Evolutionary conservation across 2,888 invertebrate species (phyloP), one percentile per base, ranked within the genome.

Genomic region (Penaeus monodon): DNA sequence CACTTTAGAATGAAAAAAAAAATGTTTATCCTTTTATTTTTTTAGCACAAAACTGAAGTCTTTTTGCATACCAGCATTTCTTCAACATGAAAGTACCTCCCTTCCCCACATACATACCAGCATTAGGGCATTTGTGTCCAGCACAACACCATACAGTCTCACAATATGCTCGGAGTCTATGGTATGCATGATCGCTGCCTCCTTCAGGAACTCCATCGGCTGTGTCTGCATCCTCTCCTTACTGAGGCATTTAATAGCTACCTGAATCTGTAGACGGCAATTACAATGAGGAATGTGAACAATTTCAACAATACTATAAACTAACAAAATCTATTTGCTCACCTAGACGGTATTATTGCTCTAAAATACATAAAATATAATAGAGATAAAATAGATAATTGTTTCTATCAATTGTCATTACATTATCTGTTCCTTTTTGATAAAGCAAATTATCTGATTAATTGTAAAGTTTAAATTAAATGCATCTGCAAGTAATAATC

Each of bases 151-250:
- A 92, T 97, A 99, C 87, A 99, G 94, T n/a, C 98, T 94, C 7
- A 99, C 99, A 91, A 99, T 98, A 92, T 98, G 97, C 88, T 98
- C 97, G 92, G 99, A 98, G 92, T 98, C 97, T 91, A 99, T 98
- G 90, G 97, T 96, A 92, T 99, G 98, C 99, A 99, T 99, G 90
- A 99, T 98, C 22, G 97, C 97, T 0, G 99, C 99, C 93, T 99
- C 99, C 93, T 99, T 99, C 81, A 99, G 94, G 93, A 99, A 99
- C 93, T 99, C 98, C 90, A 98, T 96, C 0, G 98, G 97, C 92
- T 98, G 98, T 91, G 97, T 97, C 91, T 98, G 97, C 96, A 99
- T 97, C 87, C 97, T 95, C 92, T 99, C 98, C 90, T 97, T 95
- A 74, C 97, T 97, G 85, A 99, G 93, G 92, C 98, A 98, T 94